phyloP scores from a whole-genome alignment of 1,140 invertebrate species.

The Adelges cooleyi region DNA sequence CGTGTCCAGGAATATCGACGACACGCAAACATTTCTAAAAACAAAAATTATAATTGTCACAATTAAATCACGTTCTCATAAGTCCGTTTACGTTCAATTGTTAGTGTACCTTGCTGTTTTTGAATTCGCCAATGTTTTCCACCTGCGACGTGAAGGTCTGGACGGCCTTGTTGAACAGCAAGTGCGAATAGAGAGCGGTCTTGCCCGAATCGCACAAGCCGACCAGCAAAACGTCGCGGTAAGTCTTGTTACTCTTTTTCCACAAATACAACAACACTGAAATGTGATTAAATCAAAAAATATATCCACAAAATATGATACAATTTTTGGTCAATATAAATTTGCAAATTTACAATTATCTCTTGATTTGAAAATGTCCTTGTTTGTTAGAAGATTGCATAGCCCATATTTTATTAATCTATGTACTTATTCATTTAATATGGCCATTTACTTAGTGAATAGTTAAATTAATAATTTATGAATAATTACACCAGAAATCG shows the following conservation, averaged over 20 bases:
- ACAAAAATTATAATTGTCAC: conserved; percentile 31
- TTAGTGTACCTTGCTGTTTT: conserved; percentile 44
- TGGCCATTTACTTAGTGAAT: too few species aligned
- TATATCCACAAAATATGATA: too few species aligned
- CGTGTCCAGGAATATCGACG: too few species aligned
- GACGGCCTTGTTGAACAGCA: conserved; percentile 57
- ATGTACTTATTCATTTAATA: too few species aligned
- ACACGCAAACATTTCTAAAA: too few species aligned
- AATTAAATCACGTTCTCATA: neutral
- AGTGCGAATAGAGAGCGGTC: conserved; percentile 64
- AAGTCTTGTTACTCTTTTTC: conserved; percentile 42
- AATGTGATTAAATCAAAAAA: neutral
- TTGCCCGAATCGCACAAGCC: conserved; percentile 78
- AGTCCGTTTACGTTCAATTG: conserved; percentile 30
- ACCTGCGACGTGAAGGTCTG: conserved; percentile 74
- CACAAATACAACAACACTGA: conserved; percentile 46
- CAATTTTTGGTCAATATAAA: too few species aligned
- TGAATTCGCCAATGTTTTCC: conserved; percentile 63
- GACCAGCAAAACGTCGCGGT: conserved; percentile 57
- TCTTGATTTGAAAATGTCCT: too few species aligned
- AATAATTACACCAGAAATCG: too few species aligned
- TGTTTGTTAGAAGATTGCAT: too few species aligned
- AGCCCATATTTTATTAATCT: too few species aligned
- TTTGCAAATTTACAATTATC: too few species aligned
- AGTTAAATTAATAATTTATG: too few species aligned